A percentile compares a stretch with the other conserved stretches of the same genome.
These are phyloP conservation scores for Corella eumyota DNA, from an alignment of 23 tunicate genomes.

Conservation along the genomic window DNA sequence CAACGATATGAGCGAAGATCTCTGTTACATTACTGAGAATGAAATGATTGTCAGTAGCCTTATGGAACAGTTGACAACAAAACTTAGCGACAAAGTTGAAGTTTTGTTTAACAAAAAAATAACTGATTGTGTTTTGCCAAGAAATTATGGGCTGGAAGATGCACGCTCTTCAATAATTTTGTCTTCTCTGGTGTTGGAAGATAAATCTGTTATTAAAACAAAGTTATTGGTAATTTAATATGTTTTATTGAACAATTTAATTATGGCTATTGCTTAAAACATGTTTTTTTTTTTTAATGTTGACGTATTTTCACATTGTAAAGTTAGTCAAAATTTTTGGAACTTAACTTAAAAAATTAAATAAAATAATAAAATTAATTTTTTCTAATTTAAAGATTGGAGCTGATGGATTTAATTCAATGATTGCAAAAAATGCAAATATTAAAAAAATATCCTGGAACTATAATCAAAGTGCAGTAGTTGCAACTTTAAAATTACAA, in stretches of 20 bases:
- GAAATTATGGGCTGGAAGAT: slow-evolving; percentile 16
- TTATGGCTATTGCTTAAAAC: too few relatives aligned
- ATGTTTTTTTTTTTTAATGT: too few relatives aligned
- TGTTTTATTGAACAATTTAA: too few relatives aligned
- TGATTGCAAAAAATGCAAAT: slow-evolving; percentile 19
- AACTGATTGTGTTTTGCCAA: slow-evolving; percentile 21
- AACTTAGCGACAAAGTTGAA: slow-evolving; percentile 9
- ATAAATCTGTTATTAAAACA: slow-evolving; percentile 27
- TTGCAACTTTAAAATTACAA: slow-evolving; percentile 43
- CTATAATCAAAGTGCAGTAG: slow-evolving; percentile 63
- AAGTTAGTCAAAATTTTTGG: too few relatives aligned
- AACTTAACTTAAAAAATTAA: too few relatives aligned
- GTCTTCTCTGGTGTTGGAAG: slow-evolving; percentile 9
- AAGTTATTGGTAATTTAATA: slow-evolving; percentile 44
- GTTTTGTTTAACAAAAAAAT: slow-evolving; percentile 19
- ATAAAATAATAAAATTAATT: neutral
- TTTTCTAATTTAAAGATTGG: slow-evolving; percentile 46
- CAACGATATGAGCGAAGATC: slow-evolving; percentile 43
- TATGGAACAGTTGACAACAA: slow-evolving; percentile 5
- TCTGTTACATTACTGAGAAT: slow-evolving; percentile 67
- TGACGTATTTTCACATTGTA: too few relatives aligned
- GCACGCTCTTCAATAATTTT: neutral
- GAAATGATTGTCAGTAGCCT: slow-evolving; percentile 21
- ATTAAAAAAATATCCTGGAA: slow-evolving; percentile 20
- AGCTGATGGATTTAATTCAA: slow-evolving; percentile 82